Evolutionary conservation across 2,113 vertebrate genomes (phyloP).

Genomic region (Myiozetetes cayanensis): DNA sequence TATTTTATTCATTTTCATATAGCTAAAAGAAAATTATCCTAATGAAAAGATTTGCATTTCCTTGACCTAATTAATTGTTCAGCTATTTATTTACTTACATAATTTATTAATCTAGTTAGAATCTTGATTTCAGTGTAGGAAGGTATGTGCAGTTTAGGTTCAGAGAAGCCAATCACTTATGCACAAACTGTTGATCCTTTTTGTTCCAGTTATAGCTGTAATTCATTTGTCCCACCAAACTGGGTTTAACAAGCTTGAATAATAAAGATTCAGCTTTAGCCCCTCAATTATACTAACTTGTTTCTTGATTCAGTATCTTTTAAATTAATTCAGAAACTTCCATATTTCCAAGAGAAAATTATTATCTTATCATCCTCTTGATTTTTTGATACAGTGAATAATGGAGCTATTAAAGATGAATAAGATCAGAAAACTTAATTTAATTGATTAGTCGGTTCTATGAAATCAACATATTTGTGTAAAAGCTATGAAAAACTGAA

Average conservation of each 20-base stretch:
- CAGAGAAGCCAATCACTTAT: not conserved
- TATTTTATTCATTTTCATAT: not conserved
- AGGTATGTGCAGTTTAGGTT: not conserved
- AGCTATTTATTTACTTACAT: not conserved
- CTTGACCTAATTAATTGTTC: not conserved
- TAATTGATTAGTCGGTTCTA: slow-evolving; percentile 38
- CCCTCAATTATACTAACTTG: not conserved
- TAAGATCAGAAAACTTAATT: slow-evolving; percentile 46
- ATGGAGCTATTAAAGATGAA: slow-evolving; percentile 52
- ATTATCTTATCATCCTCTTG: slow-evolving; percentile 35
- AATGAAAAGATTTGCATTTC: not conserved
- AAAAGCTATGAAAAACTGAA: slow-evolving; percentile 22
- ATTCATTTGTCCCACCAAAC: slow-evolving; percentile 38
- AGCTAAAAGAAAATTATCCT: not conserved
- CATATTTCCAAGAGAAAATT: slow-evolving; percentile 45
- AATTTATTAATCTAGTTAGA: not conserved
- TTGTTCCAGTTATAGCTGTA: slow-evolving; percentile 8
- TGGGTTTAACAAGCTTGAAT: slow-evolving; percentile 4
- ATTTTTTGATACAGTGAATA: slow-evolving; percentile 54
- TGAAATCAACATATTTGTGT: slow-evolving; percentile 10
- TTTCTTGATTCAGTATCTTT: slow-evolving; percentile 38
- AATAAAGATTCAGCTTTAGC: slow-evolving; percentile 25
- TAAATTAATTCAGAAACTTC: slow-evolving; percentile 53
- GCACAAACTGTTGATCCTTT: not conserved
- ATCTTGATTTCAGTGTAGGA: not conserved